Evolutionary conservation across 2,888 invertebrate genomes (phyloP).

Genomic region (Sinopyrophorus schimmeli): DNA sequence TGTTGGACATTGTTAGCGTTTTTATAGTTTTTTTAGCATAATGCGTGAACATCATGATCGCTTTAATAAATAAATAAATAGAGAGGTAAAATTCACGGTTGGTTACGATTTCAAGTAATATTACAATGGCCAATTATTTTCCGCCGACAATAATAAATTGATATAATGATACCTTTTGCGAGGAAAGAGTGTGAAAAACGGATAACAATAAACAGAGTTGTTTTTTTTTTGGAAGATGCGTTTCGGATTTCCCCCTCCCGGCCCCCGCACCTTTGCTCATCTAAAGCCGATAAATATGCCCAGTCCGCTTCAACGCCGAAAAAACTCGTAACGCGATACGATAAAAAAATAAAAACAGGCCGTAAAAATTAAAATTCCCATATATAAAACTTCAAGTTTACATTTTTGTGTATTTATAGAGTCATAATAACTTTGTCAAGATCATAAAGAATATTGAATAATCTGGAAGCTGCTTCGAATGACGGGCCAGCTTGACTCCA

Average conservation of each 20-base stretch:
- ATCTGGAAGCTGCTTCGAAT: slow-evolving; percentile 49
- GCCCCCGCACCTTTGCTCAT: too few species aligned
- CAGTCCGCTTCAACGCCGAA: slow-evolving; percentile 36
- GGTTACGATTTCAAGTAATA: slow-evolving; percentile 17
- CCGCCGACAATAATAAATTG: slow-evolving; percentile 23
- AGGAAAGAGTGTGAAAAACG: too few species aligned
- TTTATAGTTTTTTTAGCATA: slow-evolving; percentile 32
- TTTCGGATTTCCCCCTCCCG: too few species aligned
- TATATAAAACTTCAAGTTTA: slow-evolving; percentile 47
- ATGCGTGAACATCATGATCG: slow-evolving; percentile 27
- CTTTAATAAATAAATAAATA: slow-evolving; percentile 34
- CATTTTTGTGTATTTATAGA: slow-evolving; percentile 53
- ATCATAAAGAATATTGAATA: slow-evolving; percentile 52
- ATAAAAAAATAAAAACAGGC: slow-evolving; percentile 35
- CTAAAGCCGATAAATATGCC: slow-evolving; percentile 43
- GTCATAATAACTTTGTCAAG: slow-evolving; percentile 55
- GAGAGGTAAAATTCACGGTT: slow-evolving; percentile 24
- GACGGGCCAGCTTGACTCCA: slow-evolving; percentile 42
- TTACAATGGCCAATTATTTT: slow-evolving; percentile 26
- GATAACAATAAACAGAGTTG: too few species aligned
- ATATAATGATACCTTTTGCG: slow-evolving; percentile 11
- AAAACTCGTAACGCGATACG: slow-evolving; percentile 40
- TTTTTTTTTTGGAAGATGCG: too few species aligned
- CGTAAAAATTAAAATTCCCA: slow-evolving; percentile 50
- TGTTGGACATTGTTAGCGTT: slow-evolving; percentile 37